Conservation (phyloP, 2,888 invertebrate species). For the Microctonus aethiopoides region DNA sequence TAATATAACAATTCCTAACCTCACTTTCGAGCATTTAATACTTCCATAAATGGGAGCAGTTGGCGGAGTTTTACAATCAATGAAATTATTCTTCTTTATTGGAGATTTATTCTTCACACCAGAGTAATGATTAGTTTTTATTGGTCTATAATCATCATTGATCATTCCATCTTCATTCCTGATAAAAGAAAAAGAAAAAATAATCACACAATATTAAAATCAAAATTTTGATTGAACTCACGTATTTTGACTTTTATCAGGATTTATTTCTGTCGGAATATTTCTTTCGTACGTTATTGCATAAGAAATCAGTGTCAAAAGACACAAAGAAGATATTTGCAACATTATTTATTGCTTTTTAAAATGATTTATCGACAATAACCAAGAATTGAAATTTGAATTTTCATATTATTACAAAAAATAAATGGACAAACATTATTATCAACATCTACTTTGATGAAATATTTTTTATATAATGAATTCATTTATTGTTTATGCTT, state of each 20-base stretch:
- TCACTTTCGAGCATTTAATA: constrained; percentile 50
- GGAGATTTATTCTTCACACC: neutral
- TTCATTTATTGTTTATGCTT: constrained; percentile 35
- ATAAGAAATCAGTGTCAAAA: neutral
- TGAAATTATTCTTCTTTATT: constrained; percentile 17
- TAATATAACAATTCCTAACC: constrained; percentile 32
- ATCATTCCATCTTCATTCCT: constrained; percentile 1
- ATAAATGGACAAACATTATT: neutral
- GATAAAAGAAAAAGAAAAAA: neutral
- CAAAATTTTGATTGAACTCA: neutral
- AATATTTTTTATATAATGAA: neutral
- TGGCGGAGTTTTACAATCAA: constrained; percentile 45
- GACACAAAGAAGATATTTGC: neutral
- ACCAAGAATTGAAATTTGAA: too few relatives aligned
- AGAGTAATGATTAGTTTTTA: neutral
- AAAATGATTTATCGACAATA: too few relatives aligned
- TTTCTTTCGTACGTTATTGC: neutral
- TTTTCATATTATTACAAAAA: too few relatives aligned
- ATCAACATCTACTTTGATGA: neutral
- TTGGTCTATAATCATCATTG: constrained; percentile 4
- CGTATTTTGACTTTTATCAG: neutral
- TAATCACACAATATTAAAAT: neutral
- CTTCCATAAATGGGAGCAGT: constrained; percentile 48
- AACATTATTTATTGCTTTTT: neutral
- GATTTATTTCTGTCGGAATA: neutral